Evolutionary conservation across 2,797 vertebrate genomes (phyloP).

Genomic region (Apodemus agrarius): DNA sequence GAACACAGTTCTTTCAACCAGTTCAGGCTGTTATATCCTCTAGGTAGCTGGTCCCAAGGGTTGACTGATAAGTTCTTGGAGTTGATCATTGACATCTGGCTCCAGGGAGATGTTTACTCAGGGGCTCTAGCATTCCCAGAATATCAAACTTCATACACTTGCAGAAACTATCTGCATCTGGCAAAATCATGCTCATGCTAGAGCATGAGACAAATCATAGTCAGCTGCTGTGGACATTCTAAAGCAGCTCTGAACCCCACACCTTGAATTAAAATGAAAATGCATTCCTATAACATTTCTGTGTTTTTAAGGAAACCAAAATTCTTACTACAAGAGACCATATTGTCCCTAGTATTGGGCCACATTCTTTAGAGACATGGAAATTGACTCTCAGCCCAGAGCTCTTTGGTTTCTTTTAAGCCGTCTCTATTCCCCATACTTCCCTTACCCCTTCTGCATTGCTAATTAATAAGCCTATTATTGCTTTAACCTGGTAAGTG

Average conservation of each 20-base stretch:
- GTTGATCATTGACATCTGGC: not conserved
- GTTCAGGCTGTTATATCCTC: not conserved
- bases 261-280: not conserved
- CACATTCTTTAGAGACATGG: not conserved
- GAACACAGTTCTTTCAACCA: not conserved
- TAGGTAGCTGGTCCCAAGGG: not conserved
- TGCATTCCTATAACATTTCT: not conserved
- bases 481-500: not conserved
- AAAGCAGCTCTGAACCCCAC: not conserved
- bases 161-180: not conserved
- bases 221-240: not conserved
- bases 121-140: not conserved
- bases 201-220: not conserved
- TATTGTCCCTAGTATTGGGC: not conserved
- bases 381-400: not conserved
- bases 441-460: not conserved
- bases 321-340: not conserved
- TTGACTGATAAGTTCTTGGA: not conserved
- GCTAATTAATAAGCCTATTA: not conserved
- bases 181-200: not conserved
- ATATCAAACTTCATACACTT: not conserved
- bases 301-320: not conserved
- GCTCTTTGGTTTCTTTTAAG: not conserved
- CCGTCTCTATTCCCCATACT: too few species aligned
- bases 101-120: not conserved